Percentiles rank a stretch among this genome's conserved stretches.
phyloP scores from a whole-genome alignment of 2,113 vertebrate species.

The Condylura cristata region DNA sequence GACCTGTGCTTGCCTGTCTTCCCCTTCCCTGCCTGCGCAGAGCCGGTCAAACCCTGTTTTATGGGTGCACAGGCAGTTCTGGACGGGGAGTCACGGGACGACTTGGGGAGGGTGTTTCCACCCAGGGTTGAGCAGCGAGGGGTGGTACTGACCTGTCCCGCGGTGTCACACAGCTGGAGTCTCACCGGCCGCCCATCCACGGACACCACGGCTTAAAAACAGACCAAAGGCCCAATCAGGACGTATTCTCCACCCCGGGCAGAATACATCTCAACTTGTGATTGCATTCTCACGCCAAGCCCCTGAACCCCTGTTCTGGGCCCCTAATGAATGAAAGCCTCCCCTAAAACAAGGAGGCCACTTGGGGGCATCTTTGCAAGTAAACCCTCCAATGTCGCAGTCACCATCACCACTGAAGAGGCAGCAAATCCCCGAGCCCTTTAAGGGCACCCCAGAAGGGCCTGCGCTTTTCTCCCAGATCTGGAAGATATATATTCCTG shows the following conservation, averaged over 20 bases:
- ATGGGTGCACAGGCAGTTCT: background rate
- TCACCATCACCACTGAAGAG: background rate
- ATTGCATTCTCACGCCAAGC: background rate
- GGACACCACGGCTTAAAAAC: conserved; percentile 90
- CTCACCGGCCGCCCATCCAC: conserved; percentile 93
- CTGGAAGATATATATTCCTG: background rate
- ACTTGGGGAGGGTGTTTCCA: background rate
- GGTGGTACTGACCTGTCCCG: conserved; percentile 92
- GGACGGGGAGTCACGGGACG: background rate
- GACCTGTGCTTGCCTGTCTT: background rate
- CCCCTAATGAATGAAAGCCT: conserved; percentile 15
- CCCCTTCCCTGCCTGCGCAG: background rate
- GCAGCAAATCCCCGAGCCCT: background rate
- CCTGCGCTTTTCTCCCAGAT: background rate
- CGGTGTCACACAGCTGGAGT: conserved; percentile 95
- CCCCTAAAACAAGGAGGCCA: background rate
- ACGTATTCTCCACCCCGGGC: background rate
- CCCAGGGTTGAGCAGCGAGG: background rate
- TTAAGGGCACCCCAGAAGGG: conserved; percentile 17
- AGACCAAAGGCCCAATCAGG: conserved; percentile 30
- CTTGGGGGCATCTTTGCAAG: background rate
- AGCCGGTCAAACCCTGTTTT: background rate
- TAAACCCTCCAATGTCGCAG: background rate
- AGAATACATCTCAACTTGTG: no score
- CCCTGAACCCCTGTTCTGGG: background rate